phyloP scores from a whole-genome alignment of 2,113 vertebrate genomes.

The Empidonax alnorum region DNA sequence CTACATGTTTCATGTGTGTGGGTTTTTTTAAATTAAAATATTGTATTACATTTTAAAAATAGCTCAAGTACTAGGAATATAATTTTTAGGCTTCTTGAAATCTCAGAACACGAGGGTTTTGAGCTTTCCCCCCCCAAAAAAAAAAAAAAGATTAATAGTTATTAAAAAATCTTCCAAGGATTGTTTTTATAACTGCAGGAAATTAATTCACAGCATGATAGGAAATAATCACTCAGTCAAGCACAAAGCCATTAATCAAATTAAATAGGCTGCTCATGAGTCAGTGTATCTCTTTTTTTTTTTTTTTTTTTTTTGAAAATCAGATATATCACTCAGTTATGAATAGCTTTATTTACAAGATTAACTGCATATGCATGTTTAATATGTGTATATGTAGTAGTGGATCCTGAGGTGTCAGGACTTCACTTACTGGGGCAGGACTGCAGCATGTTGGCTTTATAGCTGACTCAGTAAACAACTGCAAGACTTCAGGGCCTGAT shows the following conservation, averaged over 20 bases:
- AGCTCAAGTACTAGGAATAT: neutral
- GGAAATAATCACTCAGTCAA: neutral
- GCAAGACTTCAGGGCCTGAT: neutral
- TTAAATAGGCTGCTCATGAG: neutral
- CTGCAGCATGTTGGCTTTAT: neutral
- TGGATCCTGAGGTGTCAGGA: neutral
- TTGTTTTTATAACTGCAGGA: neutral
- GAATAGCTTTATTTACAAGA: neutral
- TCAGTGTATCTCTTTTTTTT: neutral
- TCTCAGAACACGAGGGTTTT: neutral
- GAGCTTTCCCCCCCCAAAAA: neutral
- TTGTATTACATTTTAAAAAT: neutral
- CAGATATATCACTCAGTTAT: neutral
- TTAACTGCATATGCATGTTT: neutral
- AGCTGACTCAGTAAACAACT: neutral
- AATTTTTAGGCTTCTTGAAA: neutral
- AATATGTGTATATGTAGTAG: too few relatives aligned
- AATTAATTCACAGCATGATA: neutral
- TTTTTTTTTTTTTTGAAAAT: too few relatives aligned
- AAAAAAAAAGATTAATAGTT: neutral
- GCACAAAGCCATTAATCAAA: neutral
- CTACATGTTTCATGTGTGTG: neutral
- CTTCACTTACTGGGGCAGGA: neutral
- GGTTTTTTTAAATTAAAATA: neutral
- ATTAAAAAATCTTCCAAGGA: neutral